Conservation (phyloP, 2,113 vertebrate species). For the Syrmaticus mikado region DNA sequence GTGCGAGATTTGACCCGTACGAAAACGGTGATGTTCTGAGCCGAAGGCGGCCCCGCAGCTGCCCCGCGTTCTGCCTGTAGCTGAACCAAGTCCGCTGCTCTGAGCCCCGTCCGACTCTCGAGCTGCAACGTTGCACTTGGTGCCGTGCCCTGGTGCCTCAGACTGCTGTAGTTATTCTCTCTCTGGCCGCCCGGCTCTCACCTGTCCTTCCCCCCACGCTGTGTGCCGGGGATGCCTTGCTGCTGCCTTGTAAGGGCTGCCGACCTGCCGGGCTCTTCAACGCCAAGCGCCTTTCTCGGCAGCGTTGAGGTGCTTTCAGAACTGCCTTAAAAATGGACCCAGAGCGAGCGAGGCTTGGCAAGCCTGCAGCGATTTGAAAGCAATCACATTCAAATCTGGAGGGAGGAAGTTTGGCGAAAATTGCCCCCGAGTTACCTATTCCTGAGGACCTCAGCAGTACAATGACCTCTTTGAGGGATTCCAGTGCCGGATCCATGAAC, state of each 20-base stretch:
- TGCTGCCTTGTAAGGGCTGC: background rate
- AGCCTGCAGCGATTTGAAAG: conserved; percentile 44
- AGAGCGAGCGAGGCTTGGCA: conserved; percentile 58
- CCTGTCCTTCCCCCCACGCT: background rate
- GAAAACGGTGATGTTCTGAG: background rate
- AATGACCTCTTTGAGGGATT: conserved; percentile 72
- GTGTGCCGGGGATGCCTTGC: background rate
- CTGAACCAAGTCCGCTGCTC: background rate
- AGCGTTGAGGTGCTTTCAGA: conserved; percentile 31
- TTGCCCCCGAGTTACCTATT: conserved; percentile 73
- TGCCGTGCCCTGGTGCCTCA: background rate
- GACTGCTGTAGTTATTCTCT: background rate
- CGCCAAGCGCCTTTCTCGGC: background rate
- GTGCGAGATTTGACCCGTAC: background rate
- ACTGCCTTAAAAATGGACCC: conserved; percentile 32
- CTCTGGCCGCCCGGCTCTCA: background rate
- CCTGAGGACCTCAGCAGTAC: conserved; percentile 59
- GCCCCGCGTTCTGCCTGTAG: background rate
- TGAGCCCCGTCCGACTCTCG: background rate
- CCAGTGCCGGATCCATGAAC: conserved; percentile 65
- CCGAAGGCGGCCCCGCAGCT: no score
- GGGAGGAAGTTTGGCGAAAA: conserved; percentile 67
- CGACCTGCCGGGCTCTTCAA: background rate
- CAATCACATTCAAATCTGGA: conserved; percentile 34
- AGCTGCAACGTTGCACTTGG: background rate